Evolutionary conservation across 2,888 invertebrate genomes (phyloP).

Genomic region (Orchesellides sinensis): DNA sequence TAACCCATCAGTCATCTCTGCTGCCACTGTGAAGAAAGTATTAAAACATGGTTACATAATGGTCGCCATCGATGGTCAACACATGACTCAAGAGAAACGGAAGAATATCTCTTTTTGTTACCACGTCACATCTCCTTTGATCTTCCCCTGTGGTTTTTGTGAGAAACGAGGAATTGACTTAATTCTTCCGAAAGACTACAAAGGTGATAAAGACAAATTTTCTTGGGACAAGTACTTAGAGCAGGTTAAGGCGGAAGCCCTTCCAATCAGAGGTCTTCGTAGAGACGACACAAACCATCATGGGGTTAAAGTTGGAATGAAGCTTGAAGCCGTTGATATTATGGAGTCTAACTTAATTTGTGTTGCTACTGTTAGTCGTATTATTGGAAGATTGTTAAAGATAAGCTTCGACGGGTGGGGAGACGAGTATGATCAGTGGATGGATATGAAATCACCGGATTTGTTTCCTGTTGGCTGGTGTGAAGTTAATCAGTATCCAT

Average conservation of each 20-base stretch:
- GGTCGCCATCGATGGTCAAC: conserved; percentile 98
- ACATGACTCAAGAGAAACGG: conserved; percentile 87
- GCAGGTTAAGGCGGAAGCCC: conserved; percentile 6
- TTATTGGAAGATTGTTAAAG: conserved; percentile 92
- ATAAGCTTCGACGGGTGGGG: conserved; percentile 99
- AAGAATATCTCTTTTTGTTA: conserved; percentile 92
- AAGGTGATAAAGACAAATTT: conserved; percentile 80
- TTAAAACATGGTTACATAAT: conserved; percentile 95
- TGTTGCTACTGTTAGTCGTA: conserved; percentile 93
- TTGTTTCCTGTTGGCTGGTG: conserved; percentile 99
- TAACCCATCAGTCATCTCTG: conserved; percentile 94
- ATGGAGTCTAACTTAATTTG: conserved; percentile 98
- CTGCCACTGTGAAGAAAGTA: conserved; percentile 96
- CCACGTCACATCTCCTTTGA: conserved; percentile 94
- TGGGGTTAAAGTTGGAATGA: conserved; percentile 94
- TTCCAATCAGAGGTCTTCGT: conserved; percentile 72
- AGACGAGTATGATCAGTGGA: conserved; percentile 93
- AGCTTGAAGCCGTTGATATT: conserved; percentile 95
- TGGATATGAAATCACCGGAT: conserved; percentile 96
- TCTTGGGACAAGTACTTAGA: conserved; percentile 87
- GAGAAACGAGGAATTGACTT: conserved; percentile 84
- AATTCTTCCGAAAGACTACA: conserved; percentile 82
- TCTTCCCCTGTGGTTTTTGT: conserved; percentile 97
- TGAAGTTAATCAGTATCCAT: conserved; percentile 84
- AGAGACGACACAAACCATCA: conserved; percentile 80